phyloP scores from a whole-genome alignment of 2,113 vertebrate species.

The Etheostoma spectabile region DNA sequence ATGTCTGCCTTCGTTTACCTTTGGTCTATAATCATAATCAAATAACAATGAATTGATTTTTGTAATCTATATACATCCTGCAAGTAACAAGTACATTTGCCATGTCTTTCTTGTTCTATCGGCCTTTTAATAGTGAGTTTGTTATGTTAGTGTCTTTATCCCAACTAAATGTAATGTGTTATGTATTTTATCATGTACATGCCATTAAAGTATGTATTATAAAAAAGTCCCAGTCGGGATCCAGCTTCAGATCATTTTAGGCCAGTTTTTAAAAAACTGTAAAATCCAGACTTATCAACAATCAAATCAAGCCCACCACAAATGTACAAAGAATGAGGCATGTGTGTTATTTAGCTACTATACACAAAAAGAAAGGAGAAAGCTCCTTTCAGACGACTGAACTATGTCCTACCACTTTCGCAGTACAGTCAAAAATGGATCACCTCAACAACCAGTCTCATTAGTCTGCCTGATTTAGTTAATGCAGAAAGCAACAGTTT shows the following conservation, averaged over 20 bases:
- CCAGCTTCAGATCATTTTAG: background rate
- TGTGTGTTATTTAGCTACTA: background rate
- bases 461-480: constrained; percentile 32
- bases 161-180: background rate
- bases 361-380: background rate
- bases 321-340: background rate
- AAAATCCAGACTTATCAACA: background rate
- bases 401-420: background rate
- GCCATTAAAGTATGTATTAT: background rate
- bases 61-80: background rate
- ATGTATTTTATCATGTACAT: background rate
- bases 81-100: background rate
- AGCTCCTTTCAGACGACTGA: background rate
- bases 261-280: constrained; percentile 16
- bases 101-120: background rate
- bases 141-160: background rate
- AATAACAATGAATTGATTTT: background rate
- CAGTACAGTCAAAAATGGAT: constrained; percentile 18
- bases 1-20: background rate
- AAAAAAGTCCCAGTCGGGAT: background rate
- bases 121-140: background rate
- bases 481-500: constrained; percentile 29
- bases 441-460: constrained; percentile 23
- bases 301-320: background rate
- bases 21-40: background rate